Evolutionary conservation across 2,113 vertebrate genomes (phyloP).

Genomic region (Sarotherodon lohbergeri): DNA sequence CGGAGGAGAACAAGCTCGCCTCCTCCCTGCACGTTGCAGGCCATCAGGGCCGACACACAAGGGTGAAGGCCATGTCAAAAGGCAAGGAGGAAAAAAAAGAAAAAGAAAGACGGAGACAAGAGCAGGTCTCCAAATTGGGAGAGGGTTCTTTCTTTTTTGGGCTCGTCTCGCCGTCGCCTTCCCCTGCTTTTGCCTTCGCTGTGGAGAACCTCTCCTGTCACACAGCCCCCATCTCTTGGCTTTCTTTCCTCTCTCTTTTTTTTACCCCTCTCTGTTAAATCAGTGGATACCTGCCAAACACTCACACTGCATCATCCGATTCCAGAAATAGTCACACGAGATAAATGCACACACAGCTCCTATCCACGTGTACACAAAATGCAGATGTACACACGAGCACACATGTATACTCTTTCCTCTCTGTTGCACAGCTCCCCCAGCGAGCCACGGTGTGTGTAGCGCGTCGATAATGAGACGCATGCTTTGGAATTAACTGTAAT

Average conservation of each 20-base stretch:
- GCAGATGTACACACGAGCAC: neutral
- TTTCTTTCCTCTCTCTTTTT: neutral
- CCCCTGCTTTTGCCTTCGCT: neutral
- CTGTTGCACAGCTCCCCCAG: neutral
- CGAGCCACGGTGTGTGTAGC: neutral
- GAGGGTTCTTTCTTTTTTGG: neutral
- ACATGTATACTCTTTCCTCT: neutral
- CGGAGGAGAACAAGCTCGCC: neutral
- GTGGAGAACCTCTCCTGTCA: neutral
- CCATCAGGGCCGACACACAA: slow-evolving; percentile 17
- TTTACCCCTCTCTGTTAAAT: neutral
- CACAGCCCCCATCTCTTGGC: neutral
- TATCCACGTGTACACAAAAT: neutral
- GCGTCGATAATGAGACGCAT: slow-evolving; percentile 36
- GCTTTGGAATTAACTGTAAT: slow-evolving; percentile 46
- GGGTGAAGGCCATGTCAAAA: slow-evolving; percentile 38
- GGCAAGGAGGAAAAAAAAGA: neutral
- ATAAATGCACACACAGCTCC: neutral
- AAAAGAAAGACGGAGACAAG: slow-evolving; percentile 1
- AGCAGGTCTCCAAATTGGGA: slow-evolving; percentile 10
- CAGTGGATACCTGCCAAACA: slow-evolving; percentile 31
- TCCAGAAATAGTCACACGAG: slow-evolving; percentile 27
- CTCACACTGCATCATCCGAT: neutral
- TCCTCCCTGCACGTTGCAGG: neutral
- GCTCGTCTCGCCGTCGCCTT: neutral